Evolutionary conservation across 2,113 vertebrate species (phyloP), one percentile per base, ranked within the genome.

Genomic region (Tachuris rubrigastra): DNA sequence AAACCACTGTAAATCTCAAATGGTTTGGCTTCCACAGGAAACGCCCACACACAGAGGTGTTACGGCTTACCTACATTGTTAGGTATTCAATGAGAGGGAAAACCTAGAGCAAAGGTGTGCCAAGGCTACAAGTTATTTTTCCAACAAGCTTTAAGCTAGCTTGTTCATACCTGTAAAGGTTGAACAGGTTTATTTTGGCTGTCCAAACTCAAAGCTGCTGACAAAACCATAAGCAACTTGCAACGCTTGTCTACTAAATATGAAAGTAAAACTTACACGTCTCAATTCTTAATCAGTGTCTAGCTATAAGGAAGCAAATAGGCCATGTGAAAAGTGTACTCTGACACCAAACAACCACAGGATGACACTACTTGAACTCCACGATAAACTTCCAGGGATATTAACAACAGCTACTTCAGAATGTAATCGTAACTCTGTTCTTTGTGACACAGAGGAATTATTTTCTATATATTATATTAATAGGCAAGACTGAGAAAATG

Each of bases 1-100:
- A 84, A 85, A 42, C 20, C 42, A 58, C 58, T 21, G 12, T 39
- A 46, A 72, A 67, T 15, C 21, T 47, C 42, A 53, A 75, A 69
- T 0, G 0, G 15, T 37, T 80, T 71, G 42, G 39, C 39, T 62
- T 69, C 47, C 37, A 65, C 8, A 33, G 15, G 25, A 30, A 87
- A 55, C 1, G 2, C 3, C 22, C 13, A 24, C 6, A 5, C 4
- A 44, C 1, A 24, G 14, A 1, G 5, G 58, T 28, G 9, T 10
- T 12, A 49, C 3, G 22, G 31, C 44, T 88, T 27, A 74, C n/a
- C 41, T 30, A 44, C 10, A 52, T 1, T n/a, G 22, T 31, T 6
- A 90, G 8, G 19, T 19, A 42, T 4, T 28, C 60, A 58, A 20
- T 2, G 21, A 82, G 35, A 2, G 0, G 19, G 65, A 71, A 84